Base-by-base conservation (phyloP, 2,113 vertebrate genomes). In the Turnix velox region DNA sequence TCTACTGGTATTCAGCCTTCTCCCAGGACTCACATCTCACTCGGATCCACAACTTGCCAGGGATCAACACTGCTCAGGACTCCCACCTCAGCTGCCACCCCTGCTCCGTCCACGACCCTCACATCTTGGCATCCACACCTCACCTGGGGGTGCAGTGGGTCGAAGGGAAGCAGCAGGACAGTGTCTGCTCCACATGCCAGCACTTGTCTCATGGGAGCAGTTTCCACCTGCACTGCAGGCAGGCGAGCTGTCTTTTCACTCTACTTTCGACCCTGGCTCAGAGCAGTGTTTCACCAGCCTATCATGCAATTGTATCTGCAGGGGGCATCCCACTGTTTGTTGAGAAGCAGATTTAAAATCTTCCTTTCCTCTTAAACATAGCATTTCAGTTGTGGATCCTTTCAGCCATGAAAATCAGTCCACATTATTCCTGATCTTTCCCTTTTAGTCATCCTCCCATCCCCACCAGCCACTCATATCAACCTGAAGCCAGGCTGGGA, bases 121-220 rank as follows among this genome's bases (percentile, higher is more conserved):
- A n/a, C 4, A 25, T 25, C 20, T 57, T 54, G 35, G n/a, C 58
- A 42, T 14, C 23, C 81, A 59, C 18, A 40, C 24, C 11, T 58
- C 35, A 37, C 43, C 27, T 12, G 27, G 2, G 33, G 5, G 6
- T 37, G 24, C 27, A 63, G n/a, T 54, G 12, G 40, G 28, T 28
- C 9, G 1, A 33, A 4, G 10, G 17, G 14, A 35, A 54, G 25
- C 54, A 68, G 52, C 58, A 76, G 54, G 23, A 72, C 45, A 28
- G 12, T 84, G 27, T 12, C 63, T 25, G 35, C 11, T 54, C 0
- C 0, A 18, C 10, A 3, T 65, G 14, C 22, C 80, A 62, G 31
- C 49, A 77, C 12, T 33, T 52, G 11, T 25, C 63, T 52, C 40
- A 57, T 10, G 17, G 24, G 27, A 52, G 42, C 27, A 12, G 74